Conservation (phyloP, 1,140 invertebrate species). For the Drosophila lacertosa region DNA sequence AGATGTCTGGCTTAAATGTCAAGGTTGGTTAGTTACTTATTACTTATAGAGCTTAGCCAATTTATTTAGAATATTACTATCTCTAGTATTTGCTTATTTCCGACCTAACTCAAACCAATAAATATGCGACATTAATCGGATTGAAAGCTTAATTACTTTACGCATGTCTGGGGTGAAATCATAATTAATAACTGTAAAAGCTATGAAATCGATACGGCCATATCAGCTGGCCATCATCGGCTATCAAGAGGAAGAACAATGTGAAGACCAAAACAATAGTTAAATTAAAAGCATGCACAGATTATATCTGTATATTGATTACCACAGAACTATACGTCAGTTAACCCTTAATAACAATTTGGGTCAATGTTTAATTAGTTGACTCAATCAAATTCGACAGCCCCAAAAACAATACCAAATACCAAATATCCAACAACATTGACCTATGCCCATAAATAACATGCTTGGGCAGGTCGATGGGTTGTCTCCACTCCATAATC, state of each 20-base stretch:
- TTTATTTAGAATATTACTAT: not conserved
- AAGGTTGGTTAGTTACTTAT: slow-evolving; percentile 18
- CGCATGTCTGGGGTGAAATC: slow-evolving; percentile 49
- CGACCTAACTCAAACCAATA: slow-evolving; percentile 24
- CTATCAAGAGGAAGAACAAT: slow-evolving; percentile 44
- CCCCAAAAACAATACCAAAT: slow-evolving; percentile 4
- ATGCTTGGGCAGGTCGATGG: slow-evolving; percentile 15
- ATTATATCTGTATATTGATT: slow-evolving; percentile 48
- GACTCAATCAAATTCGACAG: slow-evolving; percentile 21
- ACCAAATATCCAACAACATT: slow-evolving; percentile 1
- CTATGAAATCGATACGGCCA: slow-evolving; percentile 30
- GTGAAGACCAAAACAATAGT: slow-evolving; percentile 1
- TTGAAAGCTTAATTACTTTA: slow-evolving; percentile 33
- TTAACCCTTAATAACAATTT: slow-evolving; percentile 23
- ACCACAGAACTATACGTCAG: slow-evolving; percentile 26
- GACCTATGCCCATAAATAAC: slow-evolving; percentile 17
- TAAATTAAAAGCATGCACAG: slow-evolving; percentile 42
- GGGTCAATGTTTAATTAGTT: slow-evolving; percentile 41
- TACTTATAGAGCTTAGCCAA: not conserved
- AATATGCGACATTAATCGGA: slow-evolving; percentile 12
- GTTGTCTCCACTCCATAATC: slow-evolving; percentile 10
- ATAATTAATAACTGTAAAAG: slow-evolving; percentile 59
- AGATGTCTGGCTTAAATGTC: slow-evolving; percentile 31
- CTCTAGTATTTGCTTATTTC: not conserved
- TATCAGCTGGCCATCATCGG: slow-evolving; percentile 30